Evolutionary conservation across 2,888 invertebrate genomes (phyloP), one percentile per base, ranked within the genome.

Genomic region (Melinaea marsaeus): DNA sequence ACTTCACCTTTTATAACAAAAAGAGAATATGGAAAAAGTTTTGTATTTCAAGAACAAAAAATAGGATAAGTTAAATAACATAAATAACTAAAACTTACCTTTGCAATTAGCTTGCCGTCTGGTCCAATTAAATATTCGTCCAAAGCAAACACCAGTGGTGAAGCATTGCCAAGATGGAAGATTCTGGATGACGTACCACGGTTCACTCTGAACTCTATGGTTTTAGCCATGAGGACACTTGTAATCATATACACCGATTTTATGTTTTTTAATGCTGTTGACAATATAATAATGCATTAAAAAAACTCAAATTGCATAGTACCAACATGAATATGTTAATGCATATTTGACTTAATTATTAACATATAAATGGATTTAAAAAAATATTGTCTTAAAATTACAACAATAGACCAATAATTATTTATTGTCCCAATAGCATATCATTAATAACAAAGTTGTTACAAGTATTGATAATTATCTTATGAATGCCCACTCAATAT

Each of bases 241-340:
- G 91, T 90, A 70, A 91, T 89, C 90, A 91, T 91, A 76, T 84
- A 90, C 4, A 91, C 86, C 0, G 91, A 90, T 70, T 88, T 90
- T 74, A 86, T 86, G 74, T 86, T 90, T 77, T 88, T 79, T 60
- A 91, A 74, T 70, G 83, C 91, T 91, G 75, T n/a, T 82, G 82
- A 46, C 61, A 66, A 57, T 47, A 57, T 32, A 45, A 56, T 33
- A 37, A 34, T 5, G 32, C 34, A 55, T 58, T 60, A n/a, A 42
- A 32, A 42, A 2, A 42, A 3, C 2, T 7, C 3, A 2, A 9
- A 42, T 1, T 42, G 9, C 42, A 42, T 42, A 42, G 11, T 9
- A 42, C 42, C 7, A 9, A 42, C 42, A 42, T 42, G 42, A 42
- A 9, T 9, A 42, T 9, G 11, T 9, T 9, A 7, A 9, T 9